phyloP scores from a whole-genome alignment of 2,797 vertebrate species.

The Falco cherrug region DNA sequence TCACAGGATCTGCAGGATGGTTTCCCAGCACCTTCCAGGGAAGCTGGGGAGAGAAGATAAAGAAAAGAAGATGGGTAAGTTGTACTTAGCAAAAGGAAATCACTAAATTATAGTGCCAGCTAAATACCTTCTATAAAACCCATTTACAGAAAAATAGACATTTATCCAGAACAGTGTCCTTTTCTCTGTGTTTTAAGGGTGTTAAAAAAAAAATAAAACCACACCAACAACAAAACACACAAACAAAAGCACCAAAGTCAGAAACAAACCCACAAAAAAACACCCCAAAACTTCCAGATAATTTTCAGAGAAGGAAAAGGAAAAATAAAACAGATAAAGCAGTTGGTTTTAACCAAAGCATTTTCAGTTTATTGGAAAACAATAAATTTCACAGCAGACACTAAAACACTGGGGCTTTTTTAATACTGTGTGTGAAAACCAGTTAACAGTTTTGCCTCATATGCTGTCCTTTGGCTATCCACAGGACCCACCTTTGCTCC shows the following conservation, averaged over 20 bases:
- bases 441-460: not conserved
- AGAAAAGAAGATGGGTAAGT: not conserved
- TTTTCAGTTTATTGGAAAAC: constrained; percentile 1
- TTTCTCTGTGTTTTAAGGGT: not conserved
- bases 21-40: not conserved
- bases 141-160: not conserved
- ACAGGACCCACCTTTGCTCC: not conserved
- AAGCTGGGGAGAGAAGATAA: not conserved
- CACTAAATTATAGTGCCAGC: not conserved
- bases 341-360: not conserved
- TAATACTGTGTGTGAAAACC: not conserved
- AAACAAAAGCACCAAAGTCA: not conserved
- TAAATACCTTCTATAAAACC: not conserved
- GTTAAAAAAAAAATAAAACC: not conserved
- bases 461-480: not conserved
- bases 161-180: not conserved
- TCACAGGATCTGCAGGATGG: not conserved
- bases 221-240: no score
- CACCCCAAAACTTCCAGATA: not conserved
- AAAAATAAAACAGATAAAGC: not conserved
- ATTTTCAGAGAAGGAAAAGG: not conserved
- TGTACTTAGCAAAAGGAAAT: not conserved
- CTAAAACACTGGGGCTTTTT: not conserved
- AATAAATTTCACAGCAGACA: not conserved
- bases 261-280: not conserved